Conservation (phyloP, 2,888 invertebrate species). For the Chrysolina oricalcia region DNA sequence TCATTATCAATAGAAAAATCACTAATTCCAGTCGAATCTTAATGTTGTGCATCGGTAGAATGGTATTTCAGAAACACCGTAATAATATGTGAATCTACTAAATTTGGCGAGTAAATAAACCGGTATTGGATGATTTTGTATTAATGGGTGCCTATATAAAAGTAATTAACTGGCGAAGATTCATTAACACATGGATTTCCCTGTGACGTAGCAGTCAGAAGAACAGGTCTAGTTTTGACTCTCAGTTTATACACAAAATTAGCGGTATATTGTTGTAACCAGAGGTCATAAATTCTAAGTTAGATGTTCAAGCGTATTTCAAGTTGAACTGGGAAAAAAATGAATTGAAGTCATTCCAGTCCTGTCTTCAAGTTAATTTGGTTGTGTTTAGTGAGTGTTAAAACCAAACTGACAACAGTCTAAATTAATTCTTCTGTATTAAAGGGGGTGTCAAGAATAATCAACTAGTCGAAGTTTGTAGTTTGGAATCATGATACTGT, state of each 20-base stretch:
- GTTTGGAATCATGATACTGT: slow-evolving; percentile 51
- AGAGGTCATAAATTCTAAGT: neutral
- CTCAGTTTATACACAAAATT: slow-evolving; percentile 22
- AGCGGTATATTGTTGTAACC: slow-evolving; percentile 5
- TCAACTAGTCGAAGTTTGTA: slow-evolving; percentile 30
- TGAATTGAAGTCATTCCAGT: slow-evolving; percentile 19
- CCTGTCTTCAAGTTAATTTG: slow-evolving; percentile 19
- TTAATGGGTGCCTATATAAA: slow-evolving; percentile 33
- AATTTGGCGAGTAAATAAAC: slow-evolving; percentile 5
- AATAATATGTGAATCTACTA: neutral
- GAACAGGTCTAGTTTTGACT: slow-evolving; percentile 18
- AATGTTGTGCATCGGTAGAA: neutral
- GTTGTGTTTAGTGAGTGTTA: slow-evolving; percentile 29
- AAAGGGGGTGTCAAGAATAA: slow-evolving; percentile 42
- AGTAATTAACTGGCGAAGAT: slow-evolving; percentile 31
- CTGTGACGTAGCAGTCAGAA: slow-evolving; percentile 42
- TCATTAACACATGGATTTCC: slow-evolving; percentile 42
- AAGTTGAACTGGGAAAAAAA: neutral
- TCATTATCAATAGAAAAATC: neutral
- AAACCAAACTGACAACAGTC: slow-evolving; percentile 36
- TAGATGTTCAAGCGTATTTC: neutral
- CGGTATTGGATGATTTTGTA: slow-evolving; percentile 6
- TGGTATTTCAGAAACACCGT: neutral
- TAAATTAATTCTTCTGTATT: slow-evolving; percentile 40
- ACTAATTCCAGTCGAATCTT: neutral